phyloP scores from a whole-genome alignment of 2,113 vertebrate genomes.

The Camelus dromedarius region DNA sequence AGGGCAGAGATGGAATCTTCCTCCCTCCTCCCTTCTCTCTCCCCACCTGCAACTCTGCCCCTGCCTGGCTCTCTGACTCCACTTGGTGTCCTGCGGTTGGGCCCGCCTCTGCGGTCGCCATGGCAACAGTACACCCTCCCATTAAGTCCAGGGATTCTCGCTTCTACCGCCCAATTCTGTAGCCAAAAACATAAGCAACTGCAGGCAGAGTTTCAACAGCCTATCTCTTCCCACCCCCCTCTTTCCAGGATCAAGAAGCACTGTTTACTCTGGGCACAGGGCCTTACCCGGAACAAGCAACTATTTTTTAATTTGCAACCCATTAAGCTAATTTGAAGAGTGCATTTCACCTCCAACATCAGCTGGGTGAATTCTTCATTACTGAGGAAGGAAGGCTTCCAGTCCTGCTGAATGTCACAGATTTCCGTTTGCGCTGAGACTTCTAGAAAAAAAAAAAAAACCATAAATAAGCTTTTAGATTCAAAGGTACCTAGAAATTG shows the following conservation, averaged over 20 bases:
- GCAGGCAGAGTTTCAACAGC: background rate
- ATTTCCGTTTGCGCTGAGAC: constrained; percentile 89
- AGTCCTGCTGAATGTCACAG: constrained; percentile 90
- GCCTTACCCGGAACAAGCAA: background rate
- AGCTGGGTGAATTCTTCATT: constrained; percentile 92
- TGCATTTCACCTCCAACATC: constrained; percentile 90
- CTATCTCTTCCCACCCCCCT: background rate
- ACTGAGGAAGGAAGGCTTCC: constrained; percentile 93
- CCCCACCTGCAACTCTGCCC: background rate
- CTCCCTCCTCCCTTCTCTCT: background rate
- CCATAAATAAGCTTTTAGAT: constrained; percentile 60
- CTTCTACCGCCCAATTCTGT: background rate
- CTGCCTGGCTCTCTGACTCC: background rate
- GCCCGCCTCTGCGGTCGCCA: accelerated
- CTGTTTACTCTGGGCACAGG: background rate
- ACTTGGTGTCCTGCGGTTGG: background rate
- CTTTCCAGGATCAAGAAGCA: constrained; percentile 16
- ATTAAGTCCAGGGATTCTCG: background rate
- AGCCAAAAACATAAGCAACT: background rate
- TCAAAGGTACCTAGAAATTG: background rate
- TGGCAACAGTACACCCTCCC: background rate
- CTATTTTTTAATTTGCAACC: constrained; percentile 47
- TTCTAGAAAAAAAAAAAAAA: constrained; percentile 85
- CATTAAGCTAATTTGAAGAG: background rate
- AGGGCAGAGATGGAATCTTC: background rate